Percentiles rank a stretch among this genome's conserved stretches.
Evolutionary conservation across 2,113 vertebrate genomes (phyloP).

Genomic region (Isichthys henryi): DNA sequence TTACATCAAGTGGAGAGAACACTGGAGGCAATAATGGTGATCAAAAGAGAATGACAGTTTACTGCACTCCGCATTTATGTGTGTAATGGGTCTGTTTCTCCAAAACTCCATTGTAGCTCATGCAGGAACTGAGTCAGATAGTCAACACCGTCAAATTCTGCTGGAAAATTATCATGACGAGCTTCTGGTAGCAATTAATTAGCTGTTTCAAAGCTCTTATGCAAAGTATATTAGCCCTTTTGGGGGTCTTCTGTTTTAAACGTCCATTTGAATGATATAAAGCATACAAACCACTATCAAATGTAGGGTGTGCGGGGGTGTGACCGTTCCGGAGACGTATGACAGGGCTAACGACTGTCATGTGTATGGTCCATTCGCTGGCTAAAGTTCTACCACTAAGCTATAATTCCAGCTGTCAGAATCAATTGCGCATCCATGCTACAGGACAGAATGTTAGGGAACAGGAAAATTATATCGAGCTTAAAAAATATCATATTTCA

Average conservation of each 20-base stretch:
- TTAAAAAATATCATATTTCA: not conserved
- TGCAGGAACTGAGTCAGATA: not conserved
- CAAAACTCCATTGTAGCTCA: not conserved
- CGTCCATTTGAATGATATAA: not conserved
- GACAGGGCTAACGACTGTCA: not conserved
- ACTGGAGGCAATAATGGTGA: not conserved
- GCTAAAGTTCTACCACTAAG: not conserved
- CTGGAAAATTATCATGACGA: not conserved
- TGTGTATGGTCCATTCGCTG: not conserved
- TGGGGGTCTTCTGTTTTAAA: not conserved
- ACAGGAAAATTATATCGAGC: not conserved
- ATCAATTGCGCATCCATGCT: not conserved
- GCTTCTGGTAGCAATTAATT: not conserved
- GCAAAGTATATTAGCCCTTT: not conserved
- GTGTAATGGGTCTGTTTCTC: not conserved
- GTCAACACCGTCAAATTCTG: not conserved
- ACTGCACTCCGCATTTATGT: not conserved
- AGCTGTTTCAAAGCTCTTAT: not conserved
- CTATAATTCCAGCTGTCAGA: conserved; percentile 10
- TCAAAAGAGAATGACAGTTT: not conserved
- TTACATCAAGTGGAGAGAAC: not conserved
- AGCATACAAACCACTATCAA: not conserved
- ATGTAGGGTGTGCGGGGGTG: not conserved
- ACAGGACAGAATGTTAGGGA: not conserved
- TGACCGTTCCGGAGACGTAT: not conserved